Conservation (phyloP, 1,140 invertebrate genomes). For the Callitettix versicolor region DNA sequence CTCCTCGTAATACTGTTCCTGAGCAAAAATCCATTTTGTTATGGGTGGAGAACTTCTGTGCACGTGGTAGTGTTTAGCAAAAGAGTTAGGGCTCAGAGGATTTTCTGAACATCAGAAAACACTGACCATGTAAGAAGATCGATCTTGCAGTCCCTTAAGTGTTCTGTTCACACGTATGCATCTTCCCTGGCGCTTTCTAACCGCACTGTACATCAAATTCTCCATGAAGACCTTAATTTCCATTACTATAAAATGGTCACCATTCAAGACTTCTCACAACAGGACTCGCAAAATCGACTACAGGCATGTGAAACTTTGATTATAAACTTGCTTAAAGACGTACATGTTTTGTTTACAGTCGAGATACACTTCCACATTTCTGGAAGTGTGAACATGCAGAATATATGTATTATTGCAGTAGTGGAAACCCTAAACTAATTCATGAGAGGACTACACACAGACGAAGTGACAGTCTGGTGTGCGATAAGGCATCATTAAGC, state of each 20-base stretch:
- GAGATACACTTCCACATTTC: slow-evolving; percentile 6
- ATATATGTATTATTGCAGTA: slow-evolving; percentile 2
- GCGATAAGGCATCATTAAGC: slow-evolving; percentile 8
- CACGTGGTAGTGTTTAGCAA: background rate
- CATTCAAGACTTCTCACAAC: background rate
- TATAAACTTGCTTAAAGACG: background rate
- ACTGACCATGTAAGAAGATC: background rate
- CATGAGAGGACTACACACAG: slow-evolving; percentile 7
- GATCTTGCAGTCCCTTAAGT: background rate
- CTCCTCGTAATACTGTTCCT: too few relatives aligned
- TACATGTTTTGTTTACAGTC: background rate
- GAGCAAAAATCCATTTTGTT: background rate
- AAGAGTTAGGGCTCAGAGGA: background rate
- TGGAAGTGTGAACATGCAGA: background rate
- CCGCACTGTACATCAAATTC: background rate
- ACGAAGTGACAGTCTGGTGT: slow-evolving; percentile 14
- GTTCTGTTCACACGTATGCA: background rate
- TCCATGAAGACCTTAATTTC: background rate
- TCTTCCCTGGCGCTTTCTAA: background rate
- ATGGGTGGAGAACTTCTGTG: too few relatives aligned
- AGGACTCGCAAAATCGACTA: background rate
- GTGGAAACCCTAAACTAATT: background rate
- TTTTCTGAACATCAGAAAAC: background rate
- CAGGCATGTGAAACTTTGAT: slow-evolving; percentile 7
- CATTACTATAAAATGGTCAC: background rate